Evolutionary conservation across 2,113 vertebrate genomes (phyloP).

Genomic region (Desmodus rotundus): DNA sequence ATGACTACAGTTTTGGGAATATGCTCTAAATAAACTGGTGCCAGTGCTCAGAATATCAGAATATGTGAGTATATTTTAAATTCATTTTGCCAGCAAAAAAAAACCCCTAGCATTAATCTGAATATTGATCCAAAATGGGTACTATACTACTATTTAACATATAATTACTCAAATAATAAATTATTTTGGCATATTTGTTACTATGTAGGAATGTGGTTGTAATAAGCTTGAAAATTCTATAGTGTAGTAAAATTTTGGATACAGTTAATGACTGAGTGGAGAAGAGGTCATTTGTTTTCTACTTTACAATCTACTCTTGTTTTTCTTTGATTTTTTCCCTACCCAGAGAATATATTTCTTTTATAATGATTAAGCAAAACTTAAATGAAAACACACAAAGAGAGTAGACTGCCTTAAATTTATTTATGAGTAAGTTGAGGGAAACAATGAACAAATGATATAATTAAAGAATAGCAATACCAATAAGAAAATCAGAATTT

Average conservation of each 20-base stretch:
- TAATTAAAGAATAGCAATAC: not conserved
- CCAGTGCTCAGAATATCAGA: not conserved
- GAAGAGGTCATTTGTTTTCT: not conserved
- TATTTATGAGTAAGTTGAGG: not conserved
- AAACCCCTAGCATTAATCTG: not conserved
- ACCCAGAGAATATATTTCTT: not conserved
- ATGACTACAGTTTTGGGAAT: not conserved
- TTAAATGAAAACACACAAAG: not conserved
- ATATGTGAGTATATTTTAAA: not conserved
- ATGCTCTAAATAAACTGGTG: not conserved
- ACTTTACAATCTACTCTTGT: not conserved
- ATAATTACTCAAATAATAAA: not conserved
- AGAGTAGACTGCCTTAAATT: not conserved
- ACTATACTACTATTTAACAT: not conserved
- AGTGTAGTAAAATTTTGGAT: not conserved
- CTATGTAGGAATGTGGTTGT: not conserved
- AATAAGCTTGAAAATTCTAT: not conserved
- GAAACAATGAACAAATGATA: not conserved
- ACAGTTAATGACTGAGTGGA: not conserved
- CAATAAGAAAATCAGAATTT: constrained; percentile 3
- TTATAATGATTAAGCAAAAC: not conserved
- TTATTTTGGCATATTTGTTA: not conserved
- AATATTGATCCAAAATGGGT: not conserved
- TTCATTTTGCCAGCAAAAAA: not conserved
- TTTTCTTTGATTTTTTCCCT: not conserved